These are phyloP conservation scores for Trachelus troglodyta DNA, from an alignment of 2,888 invertebrate species.

Conservation along the genomic window DNA sequence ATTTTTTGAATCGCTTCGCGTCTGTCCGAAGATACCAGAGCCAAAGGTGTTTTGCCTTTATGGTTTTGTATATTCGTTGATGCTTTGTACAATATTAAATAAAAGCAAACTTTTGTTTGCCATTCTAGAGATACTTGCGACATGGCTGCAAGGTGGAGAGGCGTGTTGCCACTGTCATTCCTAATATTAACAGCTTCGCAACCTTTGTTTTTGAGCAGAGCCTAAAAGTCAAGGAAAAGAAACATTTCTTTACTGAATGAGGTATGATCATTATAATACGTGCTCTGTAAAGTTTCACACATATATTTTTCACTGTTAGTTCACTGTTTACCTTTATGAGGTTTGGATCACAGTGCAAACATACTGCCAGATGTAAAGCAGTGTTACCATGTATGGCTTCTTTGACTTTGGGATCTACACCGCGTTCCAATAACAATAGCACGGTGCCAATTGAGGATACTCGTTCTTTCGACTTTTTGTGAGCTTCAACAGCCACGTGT, in stretches of 20 bases:
- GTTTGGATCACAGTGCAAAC: conserved; percentile 43
- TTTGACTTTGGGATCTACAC: conserved; percentile 42
- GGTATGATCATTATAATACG: background rate
- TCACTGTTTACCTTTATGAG: conserved; percentile 48
- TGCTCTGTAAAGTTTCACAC: background rate
- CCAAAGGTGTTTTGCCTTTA: conserved; percentile 46
- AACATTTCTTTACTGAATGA: background rate
- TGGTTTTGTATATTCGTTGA: conserved; percentile 42
- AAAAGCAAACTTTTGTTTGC: conserved; percentile 45
- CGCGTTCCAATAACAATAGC: conserved; percentile 46
- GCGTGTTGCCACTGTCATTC: conserved; percentile 48
- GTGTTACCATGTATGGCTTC: conserved; percentile 48
- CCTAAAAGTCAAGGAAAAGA: conserved; percentile 21
- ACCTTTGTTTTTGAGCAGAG: conserved; percentile 35
- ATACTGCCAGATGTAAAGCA: conserved; percentile 51
- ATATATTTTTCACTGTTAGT: background rate
- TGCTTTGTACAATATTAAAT: conserved; percentile 45
- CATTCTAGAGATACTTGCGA: conserved; percentile 35
- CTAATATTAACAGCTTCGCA: conserved; percentile 38
- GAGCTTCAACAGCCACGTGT: conserved; percentile 53
- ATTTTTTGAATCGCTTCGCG: conserved; percentile 41
- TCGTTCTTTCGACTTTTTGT: conserved; percentile 32
- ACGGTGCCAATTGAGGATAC: conserved; percentile 34
- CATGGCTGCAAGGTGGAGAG: conserved; percentile 47
- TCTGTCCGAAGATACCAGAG: conserved; percentile 39